Conservation (phyloP, 2,888 invertebrate species). For the Lamellibrachia satsuma region DNA sequence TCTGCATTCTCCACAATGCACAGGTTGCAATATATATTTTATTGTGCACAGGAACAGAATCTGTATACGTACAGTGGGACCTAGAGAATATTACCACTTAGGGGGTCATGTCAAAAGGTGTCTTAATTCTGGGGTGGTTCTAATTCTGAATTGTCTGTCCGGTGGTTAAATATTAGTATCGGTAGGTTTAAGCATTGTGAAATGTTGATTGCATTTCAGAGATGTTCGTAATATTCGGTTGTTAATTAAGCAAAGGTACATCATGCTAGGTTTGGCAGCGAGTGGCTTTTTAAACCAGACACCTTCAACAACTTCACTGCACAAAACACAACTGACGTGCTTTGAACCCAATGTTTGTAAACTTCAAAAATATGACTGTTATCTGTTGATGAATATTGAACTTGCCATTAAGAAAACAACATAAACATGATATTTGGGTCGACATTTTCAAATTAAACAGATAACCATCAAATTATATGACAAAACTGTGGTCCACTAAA, state of each 20-base stretch:
- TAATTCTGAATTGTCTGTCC: background rate
- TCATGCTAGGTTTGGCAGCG: background rate
- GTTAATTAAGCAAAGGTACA: background rate
- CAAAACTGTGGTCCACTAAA: too few species aligned
- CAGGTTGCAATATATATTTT: background rate
- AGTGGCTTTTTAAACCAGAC: background rate
- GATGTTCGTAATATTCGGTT: background rate
- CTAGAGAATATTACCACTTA: background rate
- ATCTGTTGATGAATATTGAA: too few species aligned
- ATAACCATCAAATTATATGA: too few species aligned
- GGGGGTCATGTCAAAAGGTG: background rate
- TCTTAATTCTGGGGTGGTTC: background rate
- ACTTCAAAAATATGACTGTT: too few species aligned
- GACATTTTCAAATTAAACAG: too few species aligned
- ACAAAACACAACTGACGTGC: background rate
- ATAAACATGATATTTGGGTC: too few species aligned
- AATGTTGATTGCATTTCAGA: background rate
- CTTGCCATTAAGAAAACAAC: too few species aligned
- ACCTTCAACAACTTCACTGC: background rate
- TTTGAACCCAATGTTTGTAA: too few species aligned
- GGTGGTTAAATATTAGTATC: background rate
- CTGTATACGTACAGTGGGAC: background rate
- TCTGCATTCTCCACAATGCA: background rate
- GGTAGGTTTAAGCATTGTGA: background rate
- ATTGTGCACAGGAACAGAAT: background rate